These are phyloP conservation scores for Thoracochromis brauschi DNA, from an alignment of 2,113 vertebrate genomes.

Conservation along the genomic window DNA sequence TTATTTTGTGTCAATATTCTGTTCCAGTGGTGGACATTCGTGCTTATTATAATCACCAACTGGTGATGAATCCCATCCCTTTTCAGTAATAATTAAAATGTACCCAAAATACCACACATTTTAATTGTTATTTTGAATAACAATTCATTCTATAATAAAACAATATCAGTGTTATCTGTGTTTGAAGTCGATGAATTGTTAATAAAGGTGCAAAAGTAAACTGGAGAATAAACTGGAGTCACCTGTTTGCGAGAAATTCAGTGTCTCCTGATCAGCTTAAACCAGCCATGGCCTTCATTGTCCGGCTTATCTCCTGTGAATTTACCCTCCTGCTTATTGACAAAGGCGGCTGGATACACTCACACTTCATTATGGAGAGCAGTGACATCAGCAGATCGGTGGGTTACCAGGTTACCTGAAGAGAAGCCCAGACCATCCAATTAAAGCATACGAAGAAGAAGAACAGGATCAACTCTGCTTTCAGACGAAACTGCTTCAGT, in stretches of 20 bases:
- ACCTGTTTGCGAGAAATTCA: not conserved
- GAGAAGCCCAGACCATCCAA: constrained; percentile 28
- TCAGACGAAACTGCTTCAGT: not conserved
- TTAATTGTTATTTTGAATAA: not conserved
- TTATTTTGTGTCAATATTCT: not conserved
- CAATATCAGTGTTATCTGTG: accelerated
- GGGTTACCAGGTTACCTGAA: constrained; percentile 57
- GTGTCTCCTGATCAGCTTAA: not conserved
- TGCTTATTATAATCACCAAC: not conserved
- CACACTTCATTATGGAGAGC: constrained; percentile 42
- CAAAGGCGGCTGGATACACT: constrained; percentile 13
- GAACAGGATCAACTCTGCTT: not conserved
- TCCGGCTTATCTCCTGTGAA: constrained; percentile 22
- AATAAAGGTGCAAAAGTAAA: not conserved
- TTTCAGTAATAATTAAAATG: not conserved
- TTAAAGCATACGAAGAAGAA: not conserved
- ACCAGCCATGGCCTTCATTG: not conserved
- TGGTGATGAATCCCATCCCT: not conserved
- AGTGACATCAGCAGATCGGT: constrained; percentile 47
- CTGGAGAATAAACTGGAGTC: not conserved
- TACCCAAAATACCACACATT: not conserved
- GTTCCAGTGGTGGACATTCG: accelerated
- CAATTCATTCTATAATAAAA: not conserved
- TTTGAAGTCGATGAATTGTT: not conserved
- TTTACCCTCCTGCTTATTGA: constrained; percentile 27